Percentiles rank a stretch among this genome's conserved stretches.
Evolutionary conservation across 2,888 invertebrate species (phyloP).

Genomic region (Ornithoptera alexandrae): DNA sequence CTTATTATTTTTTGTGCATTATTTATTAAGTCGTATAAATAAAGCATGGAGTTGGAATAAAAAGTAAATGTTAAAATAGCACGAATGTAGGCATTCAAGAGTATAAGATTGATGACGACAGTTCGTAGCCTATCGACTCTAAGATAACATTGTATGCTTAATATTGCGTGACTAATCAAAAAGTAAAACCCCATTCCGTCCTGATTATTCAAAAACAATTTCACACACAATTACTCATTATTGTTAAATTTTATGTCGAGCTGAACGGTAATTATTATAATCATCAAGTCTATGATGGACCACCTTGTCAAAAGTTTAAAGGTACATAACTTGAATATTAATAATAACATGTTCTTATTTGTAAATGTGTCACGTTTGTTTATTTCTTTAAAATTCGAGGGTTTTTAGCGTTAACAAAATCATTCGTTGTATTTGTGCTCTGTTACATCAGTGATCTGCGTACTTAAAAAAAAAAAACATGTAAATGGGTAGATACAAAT

Average conservation of each 20-base stretch:
- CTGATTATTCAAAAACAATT: slow-evolving; percentile 37
- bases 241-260: neutral
- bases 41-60: neutral
- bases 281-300: no score
- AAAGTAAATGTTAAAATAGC: neutral
- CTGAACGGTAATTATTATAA: neutral
- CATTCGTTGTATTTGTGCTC: no score
- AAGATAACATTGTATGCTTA: slow-evolving; percentile 56
- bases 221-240: neutral
- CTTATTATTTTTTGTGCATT: no score
- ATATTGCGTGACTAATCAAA: slow-evolving; percentile 62
- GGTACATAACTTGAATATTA: no score
- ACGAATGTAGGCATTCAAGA: slow-evolving; percentile 35
- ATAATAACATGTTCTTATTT: no score
- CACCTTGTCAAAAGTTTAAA: no score
- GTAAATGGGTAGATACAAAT: no score
- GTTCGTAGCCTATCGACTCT: slow-evolving; percentile 50
- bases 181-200: slow-evolving; percentile 38
- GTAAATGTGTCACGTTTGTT: no score
- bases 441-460: no score
- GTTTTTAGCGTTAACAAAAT: no score
- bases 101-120: slow-evolving; percentile 60
- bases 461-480: no score
- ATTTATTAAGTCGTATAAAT: neutral
- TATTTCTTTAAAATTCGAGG: no score